phyloP scores from a whole-genome alignment of 2,113 vertebrate genomes.

The Callipepla californica region DNA sequence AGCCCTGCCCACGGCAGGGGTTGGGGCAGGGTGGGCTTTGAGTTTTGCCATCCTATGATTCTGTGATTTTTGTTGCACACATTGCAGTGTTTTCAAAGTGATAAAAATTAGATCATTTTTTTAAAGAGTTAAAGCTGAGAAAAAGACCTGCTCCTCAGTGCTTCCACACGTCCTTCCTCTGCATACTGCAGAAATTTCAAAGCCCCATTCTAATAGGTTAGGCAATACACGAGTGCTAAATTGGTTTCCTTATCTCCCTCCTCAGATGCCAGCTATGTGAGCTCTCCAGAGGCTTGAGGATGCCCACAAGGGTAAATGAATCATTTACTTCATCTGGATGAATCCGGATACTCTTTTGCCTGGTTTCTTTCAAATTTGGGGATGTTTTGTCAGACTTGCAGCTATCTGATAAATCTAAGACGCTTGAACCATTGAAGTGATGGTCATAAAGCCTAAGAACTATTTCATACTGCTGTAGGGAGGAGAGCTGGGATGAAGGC shows the following conservation, averaged over 20 bases:
- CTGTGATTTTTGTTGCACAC: not conserved
- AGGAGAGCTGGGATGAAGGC: not conserved
- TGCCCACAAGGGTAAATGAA: not conserved
- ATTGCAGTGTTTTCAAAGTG: not conserved
- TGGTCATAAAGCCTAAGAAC: not conserved
- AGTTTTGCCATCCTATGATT: no score
- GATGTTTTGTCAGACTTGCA: not conserved
- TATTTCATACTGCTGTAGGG: not conserved
- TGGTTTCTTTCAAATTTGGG: not conserved
- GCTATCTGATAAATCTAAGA: not conserved
- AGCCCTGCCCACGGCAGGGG: not conserved
- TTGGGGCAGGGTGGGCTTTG: not conserved
- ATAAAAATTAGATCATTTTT: not conserved
- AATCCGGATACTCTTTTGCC: not conserved
- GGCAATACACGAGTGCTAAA: not conserved
- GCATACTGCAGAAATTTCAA: not conserved
- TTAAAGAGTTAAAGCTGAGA: not conserved
- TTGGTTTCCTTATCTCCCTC: not conserved
- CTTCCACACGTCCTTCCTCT: not conserved
- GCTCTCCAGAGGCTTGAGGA: not conserved
- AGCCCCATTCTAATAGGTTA: not conserved
- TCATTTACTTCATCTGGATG: not conserved
- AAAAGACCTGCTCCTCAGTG: not conserved
- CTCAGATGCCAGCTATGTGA: not conserved
- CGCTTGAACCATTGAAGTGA: fast-evolving